Base-by-base conservation (phyloP, 2,888 invertebrate genomes). In the Tiliacea aurago region DNA sequence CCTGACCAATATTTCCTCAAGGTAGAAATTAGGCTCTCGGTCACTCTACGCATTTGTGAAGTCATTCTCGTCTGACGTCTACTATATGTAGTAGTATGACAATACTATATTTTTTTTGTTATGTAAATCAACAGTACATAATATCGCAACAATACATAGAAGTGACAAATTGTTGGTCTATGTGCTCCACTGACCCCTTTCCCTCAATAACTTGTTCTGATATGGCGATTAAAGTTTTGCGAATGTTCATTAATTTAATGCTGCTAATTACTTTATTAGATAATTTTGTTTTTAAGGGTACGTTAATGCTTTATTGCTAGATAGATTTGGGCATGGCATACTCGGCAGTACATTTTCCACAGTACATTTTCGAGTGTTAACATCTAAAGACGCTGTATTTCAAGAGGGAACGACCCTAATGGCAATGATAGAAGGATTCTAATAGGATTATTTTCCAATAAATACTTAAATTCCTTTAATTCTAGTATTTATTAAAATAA, bases 161-260 rank as follows among this genome's bases (percentile, higher is more conserved):
- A 70, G 49, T 51, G 74, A 81, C 70, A 73, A 74, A 74, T 37
- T 33, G 74, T 47, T 69, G 51, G 62, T 56, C 62, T 59, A 58
- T 51, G 65, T 68, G 84, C 49, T 66, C 82, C 23, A 73, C 45
- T 84, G 66, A 82, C 84, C 84, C 15, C 71, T 51, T 84, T 67
- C 10, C 70, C 79, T 62, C 74, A 59, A 80, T 84, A 79, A 69
- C 49, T 64, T 56, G 51, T 61, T 56, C 69, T 65, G 65, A 68
- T 65, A 64, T 43, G 56, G 28, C 45, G 70, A 80, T 80, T 80
- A 59, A 20, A 33, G 70, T 59, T 70, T n/a, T 20, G 56, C 62
- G 47, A 69, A 45, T 62, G 65, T 51, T 49, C 61, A 53, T 65
- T 63, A 58, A 64, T 73, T 64, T 37, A 61, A 49, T 47, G 18